Base-by-base conservation (phyloP, 2,797 vertebrate genomes). In the Sebastes vulpes region DNA sequence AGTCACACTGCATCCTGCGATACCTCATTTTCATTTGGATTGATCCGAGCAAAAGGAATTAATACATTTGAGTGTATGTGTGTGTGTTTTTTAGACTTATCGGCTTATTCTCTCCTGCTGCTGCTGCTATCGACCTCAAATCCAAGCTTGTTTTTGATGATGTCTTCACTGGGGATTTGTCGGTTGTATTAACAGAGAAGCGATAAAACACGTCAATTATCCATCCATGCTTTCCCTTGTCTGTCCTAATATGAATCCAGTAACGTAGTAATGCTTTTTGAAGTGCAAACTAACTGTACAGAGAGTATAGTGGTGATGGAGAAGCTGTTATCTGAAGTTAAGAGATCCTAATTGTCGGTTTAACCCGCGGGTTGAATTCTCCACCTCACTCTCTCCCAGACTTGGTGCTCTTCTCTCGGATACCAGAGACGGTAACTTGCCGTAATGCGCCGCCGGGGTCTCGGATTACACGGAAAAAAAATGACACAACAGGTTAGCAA, bases 401-500 rank as follows among this genome's bases (percentile, higher is more conserved):
- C 12, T 25, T 32, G 56, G 26, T 21, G 28, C 79, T 86, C 79
- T 63, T 18, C 48, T 56, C 56, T 61, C 79, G 65, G 88, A 71
- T 65, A 75, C 67, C 68, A 28, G 72, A 77, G 16, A 38, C 53
- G 77, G 61, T 73, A 77, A 86, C 73, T 77, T 72, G 78, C 66
- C 50, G 78, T 57, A 57, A 67, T 32, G 83, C 64, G 54, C 50
- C 3, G 52, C 35, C 35, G 35, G 35, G 50, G 65, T 81, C 54
- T 92, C 90, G 42, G 50, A 3, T 89, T 87, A 83, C 89, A 56
- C 75, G 67, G 53, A 1, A n/a, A 57, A 71, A 56, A 14, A 71
- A 82, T 4, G 52, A 87, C 75, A 84, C 93, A 95, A 95, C 93
- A 95, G 94, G 94, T 95, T 92, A 77, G 70, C 14, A 6, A 65